Conservation (phyloP, 2,888 invertebrate genomes). For the Hypomecis atomaria region DNA sequence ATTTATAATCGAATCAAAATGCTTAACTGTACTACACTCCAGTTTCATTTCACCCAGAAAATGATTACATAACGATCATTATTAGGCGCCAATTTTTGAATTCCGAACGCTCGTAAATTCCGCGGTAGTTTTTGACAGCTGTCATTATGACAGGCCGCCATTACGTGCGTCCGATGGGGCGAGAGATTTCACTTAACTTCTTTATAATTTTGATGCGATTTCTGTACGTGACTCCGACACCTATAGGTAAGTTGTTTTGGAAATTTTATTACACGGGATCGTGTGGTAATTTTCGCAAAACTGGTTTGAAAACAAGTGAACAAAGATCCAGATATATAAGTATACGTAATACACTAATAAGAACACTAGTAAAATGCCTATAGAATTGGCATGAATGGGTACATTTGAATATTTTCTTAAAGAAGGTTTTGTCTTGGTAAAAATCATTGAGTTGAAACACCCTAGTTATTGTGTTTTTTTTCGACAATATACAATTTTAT, state of each 20-base stretch:
- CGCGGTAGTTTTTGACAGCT: constrained; percentile 51
- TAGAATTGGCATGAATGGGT: no score
- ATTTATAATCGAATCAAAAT: constrained; percentile 15
- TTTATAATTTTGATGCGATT: constrained; percentile 81
- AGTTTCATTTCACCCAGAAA: constrained; percentile 20
- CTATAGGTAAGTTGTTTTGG: constrained; percentile 54
- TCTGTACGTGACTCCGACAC: constrained; percentile 77
- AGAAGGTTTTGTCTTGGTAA: background rate
- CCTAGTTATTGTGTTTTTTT: no score
- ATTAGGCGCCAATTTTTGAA: constrained; percentile 46
- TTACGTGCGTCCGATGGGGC: constrained; percentile 54
- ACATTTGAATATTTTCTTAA: no score
- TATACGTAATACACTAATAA: background rate
- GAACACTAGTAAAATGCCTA: background rate
- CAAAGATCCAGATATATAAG: background rate
- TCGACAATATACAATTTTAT: no score
- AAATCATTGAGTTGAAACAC: no score
- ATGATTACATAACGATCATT: constrained; percentile 40
- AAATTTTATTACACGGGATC: constrained; percentile 52
- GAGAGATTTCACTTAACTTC: constrained; percentile 73
- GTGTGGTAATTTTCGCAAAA: constrained; percentile 37
- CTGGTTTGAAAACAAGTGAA: constrained; percentile 16
- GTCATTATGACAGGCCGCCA: constrained; percentile 63
- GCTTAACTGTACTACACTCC: constrained; percentile 25
- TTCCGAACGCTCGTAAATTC: constrained; percentile 56